Evolutionary conservation across 2,113 vertebrate species (phyloP), one percentile per base, ranked within the genome.

Genomic region (Xenopus borealis): DNA sequence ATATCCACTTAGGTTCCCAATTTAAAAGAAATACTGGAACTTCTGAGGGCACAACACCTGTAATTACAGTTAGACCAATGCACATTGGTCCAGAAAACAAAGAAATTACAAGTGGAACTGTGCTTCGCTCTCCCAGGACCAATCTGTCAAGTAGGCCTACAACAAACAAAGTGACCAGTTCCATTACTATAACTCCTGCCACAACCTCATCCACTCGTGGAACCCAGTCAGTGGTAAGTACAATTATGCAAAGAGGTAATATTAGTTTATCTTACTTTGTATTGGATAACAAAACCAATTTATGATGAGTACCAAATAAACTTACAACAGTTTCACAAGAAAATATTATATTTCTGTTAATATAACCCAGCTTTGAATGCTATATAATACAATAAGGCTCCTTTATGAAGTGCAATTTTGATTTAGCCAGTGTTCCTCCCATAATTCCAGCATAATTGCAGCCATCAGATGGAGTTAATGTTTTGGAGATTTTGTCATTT

Each of bases 1-100:
- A 97, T 84, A 99, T 99, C 82, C 97, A 97, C 78, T 65, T 98
- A 79, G 96, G 95, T 0, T 84, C 94, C 14, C 95, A 93, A 82
- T 93, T 91, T 20, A 95, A 95, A 79, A 89, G 92, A 50, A 85
- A 91, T 0, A 81, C 86, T 7, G 30, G 17, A 14, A 66, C 83
- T 0, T 46, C 88, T 0, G 95, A 96, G 2, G 81, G 85, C 1
- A 59, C 79, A 0, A 88, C 85, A 45, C 91, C 95, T 0, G 69
- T 91, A 6, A 82, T 95, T 70, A 94, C 91, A 0, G 88, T 96
- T 52, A 90, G 94, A 27, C 94, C 95, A 0, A 79, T 91, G 14
- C 87, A 80, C 12, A n/a, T 89, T 23, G 81, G 80, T 4, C 81
- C 92, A 0, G 95, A 96, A 33, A 90, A 78, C 81, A 88, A 89